Base-by-base conservation (phyloP, 2,888 invertebrate genomes). In the Lamellibrachia satsuma region DNA sequence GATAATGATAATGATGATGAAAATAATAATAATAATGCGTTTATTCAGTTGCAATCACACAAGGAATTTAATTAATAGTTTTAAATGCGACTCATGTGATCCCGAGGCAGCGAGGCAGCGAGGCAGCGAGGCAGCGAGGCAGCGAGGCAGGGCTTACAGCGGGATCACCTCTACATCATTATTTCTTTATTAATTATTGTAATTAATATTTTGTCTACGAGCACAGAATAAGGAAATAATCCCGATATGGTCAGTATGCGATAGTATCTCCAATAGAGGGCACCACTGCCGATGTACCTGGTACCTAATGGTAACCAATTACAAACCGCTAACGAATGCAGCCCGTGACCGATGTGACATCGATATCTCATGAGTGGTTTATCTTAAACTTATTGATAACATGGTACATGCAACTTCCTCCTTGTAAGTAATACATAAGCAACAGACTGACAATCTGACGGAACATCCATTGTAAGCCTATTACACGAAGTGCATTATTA, bases 1-100 rank as follows among this genome's bases (percentile, higher is more conserved):
- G 91, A 39, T 52, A 52, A 91, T 52, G 52, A 11, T 15, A 52
- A 52, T 15, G 92, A 92, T 27, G 92, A 92, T 75, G 92, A 92
- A 90, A 52, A 60, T 90, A 90, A 90, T 90, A 22, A 90, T 90
- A 90, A 90, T 22, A 90, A 90, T n/a, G 90, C n/a, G 15, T n/a
- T n/a, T 22, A n/a, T 39, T 39, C 39, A 39, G 39, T 39, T 39
- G 39, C 39, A 39, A 39, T 39, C 39, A 39, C 39, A 39, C 15
- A n/a, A 90, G 15, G 90, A 93, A 11, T 22, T 22, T n/a, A 91
- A 91, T 91, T 91, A 1, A 39, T 39, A 39, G 1, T 39, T 39
- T 39, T 39, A 39, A 39, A 39, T 39, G 39, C 39, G 39, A 39
- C 39, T 39, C 39, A 39, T 39, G 39, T 39, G 39, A 39, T 39